A percentile compares a stretch with the other conserved stretches of the same genome.
Conservation (phyloP, 2,113 vertebrate genomes). For the Gymnocephalus cernua region DNA sequence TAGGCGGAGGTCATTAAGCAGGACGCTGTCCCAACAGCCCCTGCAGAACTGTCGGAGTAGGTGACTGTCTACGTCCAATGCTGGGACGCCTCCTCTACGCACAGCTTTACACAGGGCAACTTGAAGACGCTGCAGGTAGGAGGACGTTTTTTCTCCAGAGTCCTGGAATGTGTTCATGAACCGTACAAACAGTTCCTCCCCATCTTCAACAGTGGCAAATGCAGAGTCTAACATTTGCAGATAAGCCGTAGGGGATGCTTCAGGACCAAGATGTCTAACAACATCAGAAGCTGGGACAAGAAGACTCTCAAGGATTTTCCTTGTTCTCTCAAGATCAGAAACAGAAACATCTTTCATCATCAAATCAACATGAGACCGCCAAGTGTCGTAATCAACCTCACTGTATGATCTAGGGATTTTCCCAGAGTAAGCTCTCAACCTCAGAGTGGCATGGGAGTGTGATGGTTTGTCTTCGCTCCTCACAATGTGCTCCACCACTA, state of each 20-base stretch:
- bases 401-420: background rate
- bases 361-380: no score
- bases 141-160: no score
- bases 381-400: no score
- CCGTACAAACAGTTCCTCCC: no score
- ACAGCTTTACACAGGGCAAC: background rate
- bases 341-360: background rate
- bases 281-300: background rate
- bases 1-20: background rate
- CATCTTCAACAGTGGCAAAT: no score
- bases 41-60: background rate
- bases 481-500: background rate
- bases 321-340: no score
- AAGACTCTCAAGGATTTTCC: no score
- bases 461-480: background rate
- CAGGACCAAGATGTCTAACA: background rate
- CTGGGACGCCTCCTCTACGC: background rate
- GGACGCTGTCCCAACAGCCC: background rate
- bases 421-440: background rate
- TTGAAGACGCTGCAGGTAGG: background rate
- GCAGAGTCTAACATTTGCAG: background rate
- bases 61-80: background rate
- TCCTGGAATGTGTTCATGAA: no score
- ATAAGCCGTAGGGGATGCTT: background rate
- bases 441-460: background rate